phyloP scores from a whole-genome alignment of 2,113 vertebrate species.

The mouse (Mus musculus) region DNA sequence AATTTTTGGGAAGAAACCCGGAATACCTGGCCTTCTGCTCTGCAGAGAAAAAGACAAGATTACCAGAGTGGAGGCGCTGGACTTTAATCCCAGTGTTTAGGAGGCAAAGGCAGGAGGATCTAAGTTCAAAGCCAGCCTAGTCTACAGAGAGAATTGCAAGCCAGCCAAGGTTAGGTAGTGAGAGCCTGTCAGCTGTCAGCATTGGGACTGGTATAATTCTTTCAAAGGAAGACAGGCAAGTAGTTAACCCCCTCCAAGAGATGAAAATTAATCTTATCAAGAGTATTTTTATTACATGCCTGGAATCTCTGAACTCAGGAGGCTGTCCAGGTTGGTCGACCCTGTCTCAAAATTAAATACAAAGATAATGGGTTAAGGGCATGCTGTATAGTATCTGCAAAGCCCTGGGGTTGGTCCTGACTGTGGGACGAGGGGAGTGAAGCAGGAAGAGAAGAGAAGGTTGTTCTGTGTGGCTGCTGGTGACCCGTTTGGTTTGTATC shows the following conservation, averaged over 20 bases:
- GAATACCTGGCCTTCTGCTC: background rate
- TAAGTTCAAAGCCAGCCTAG: background rate
- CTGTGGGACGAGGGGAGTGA: background rate
- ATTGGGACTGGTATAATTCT: background rate
- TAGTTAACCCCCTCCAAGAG: background rate
- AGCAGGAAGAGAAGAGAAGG: background rate
- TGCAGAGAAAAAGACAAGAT: constrained; percentile 20
- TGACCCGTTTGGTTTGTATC: background rate
- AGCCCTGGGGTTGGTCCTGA: background rate
- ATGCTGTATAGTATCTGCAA: background rate
- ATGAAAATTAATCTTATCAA: background rate
- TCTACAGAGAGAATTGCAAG: too few species aligned
- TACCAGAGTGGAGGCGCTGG: background rate
- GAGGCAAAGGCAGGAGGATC: background rate
- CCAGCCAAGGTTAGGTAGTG: too few species aligned
- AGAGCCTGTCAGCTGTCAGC: background rate
- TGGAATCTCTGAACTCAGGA: background rate
- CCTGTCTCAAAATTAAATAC: background rate
- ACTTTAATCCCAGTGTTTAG: background rate
- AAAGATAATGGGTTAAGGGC: background rate
- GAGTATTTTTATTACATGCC: background rate
- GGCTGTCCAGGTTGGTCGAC: background rate
- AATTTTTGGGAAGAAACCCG: background rate
- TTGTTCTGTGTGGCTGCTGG: background rate
- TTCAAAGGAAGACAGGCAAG: background rate